phyloP scores from a whole-genome alignment of 2,113 vertebrate species.

The Notiomystis cincta region DNA sequence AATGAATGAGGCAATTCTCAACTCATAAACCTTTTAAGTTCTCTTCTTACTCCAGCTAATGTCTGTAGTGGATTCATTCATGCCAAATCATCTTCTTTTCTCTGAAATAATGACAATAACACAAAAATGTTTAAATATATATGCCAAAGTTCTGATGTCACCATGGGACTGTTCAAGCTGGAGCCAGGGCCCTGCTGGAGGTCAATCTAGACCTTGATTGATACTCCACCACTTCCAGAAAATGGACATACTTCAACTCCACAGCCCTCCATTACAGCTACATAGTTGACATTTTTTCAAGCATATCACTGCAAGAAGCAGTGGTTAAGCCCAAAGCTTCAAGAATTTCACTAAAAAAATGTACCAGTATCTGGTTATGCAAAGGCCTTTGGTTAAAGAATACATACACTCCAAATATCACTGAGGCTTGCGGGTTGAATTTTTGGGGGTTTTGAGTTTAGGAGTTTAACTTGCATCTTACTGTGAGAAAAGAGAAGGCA shows the following conservation, averaged over 20 bases:
- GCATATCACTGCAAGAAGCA: slow-evolving; percentile 27
- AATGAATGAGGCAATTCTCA: neutral
- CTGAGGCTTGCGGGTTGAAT: slow-evolving; percentile 38
- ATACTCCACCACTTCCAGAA: neutral
- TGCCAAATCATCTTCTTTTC: neutral
- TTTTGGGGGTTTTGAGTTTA: slow-evolving; percentile 12
- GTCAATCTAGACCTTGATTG: neutral
- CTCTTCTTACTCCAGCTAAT: slow-evolving; percentile 7
- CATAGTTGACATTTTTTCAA: slow-evolving; percentile 48
- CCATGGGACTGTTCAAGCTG: neutral
- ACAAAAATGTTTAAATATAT: neutral
- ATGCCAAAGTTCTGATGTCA: slow-evolving; percentile 4
- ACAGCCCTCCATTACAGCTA: neutral
- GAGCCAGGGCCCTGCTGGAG: neutral
- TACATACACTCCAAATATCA: slow-evolving; percentile 49
- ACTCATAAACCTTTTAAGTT: neutral
- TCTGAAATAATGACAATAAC: neutral
- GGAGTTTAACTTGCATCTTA: slow-evolving; percentile 31
- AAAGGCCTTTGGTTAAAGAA: slow-evolving; percentile 45
- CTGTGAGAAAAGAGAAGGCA: slow-evolving; percentile 57
- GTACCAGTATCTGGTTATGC: slow-evolving; percentile 47
- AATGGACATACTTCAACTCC: neutral
- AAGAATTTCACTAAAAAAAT: slow-evolving; percentile 58
- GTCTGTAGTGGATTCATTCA: neutral
- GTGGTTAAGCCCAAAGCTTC: slow-evolving; percentile 39